Evolutionary conservation across 2,113 vertebrate genomes (phyloP), one percentile per base, ranked within the genome.

Genomic region (Thamnaconus septentrionalis): DNA sequence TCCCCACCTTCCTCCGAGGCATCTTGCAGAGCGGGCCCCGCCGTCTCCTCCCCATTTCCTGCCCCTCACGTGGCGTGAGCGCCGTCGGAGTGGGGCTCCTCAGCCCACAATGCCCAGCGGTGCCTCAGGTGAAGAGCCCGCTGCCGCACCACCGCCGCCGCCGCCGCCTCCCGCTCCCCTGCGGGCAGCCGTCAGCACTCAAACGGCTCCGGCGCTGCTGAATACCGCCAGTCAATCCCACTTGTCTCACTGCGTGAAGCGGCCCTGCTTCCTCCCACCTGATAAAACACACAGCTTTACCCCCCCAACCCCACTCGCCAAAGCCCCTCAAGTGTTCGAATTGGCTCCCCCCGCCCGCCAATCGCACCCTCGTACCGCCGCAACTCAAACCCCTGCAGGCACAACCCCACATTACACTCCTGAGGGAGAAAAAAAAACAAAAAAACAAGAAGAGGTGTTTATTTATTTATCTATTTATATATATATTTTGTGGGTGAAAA

Each of bases 291-390:
- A 78, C 69, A 85, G 61, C 71, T n/a, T 50, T 70, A 69, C 41
- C 60, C 55, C 58, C 67, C 56, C 56, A 46, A 7, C 57, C 58
- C 69, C 53, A 51, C 66, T 71, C 73, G 73, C 18, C 18, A 31
- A 84, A 84, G 74, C 78, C 88, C 89, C 86, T 93, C 86, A 92
- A 93, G 91, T 91, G 89, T 87, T 92, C 89, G 86, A 92, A 91
- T 84, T 90, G 85, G 72, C 80, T 66, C 64, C 79, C 81, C 66
- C 70, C 76, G 71, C 67, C 83, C 71, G 9, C 48, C 8, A 85
- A 66, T 73, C 75, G 77, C 85, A 79, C 73, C 80, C 78, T 83
- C 18, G 18, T 31, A 31, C 18, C 18, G 18, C 18, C 18, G 18
- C 18, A 31, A 31, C 18, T 31, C 18, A 31, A 31, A 60, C 73